Base-by-base conservation (phyloP, 2,888 invertebrate genomes). In the Machimus rusticus region DNA sequence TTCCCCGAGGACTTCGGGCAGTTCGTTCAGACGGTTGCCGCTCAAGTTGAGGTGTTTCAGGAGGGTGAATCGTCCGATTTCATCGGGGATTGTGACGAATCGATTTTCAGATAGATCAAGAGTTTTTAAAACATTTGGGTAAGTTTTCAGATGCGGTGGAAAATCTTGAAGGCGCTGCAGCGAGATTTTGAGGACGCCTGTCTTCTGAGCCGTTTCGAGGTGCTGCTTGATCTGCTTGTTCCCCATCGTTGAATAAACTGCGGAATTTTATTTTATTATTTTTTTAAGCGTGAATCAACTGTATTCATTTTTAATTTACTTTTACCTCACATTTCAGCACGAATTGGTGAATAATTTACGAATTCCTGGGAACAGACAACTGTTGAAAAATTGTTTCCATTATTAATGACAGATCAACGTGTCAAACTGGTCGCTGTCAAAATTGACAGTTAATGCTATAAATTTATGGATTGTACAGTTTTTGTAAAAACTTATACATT, bases 21-120 rank as follows among this genome's bases (percentile, higher is more conserved):
- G 90, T 76, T 93, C 93, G 37, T 94, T 95, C 87, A 99, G 93
- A 91, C 95, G 97, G 92, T 99, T 99, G 90, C 96, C 96, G 90
- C 97, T 96, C 79, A 95, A 94, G 91, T 96, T 96, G 0, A 97
- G 92, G 90, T 96, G 96, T 91, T 96, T 96, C 87, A 97, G 91
- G 57, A 94, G 92, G 86, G 95, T 95, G 89, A 98, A 95, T 89
- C 95, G 94, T 34, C 95, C 95, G 86, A 99, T 95, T 90, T 97
- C 97, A 86, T 95, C 94, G 0, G 98, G 96, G 89, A 99, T 93
- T 37, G 93, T 93, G 12, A 94, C 92, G 90, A 99, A 95, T 91
- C 96, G 97, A 93, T 99, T 99, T 90, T 97, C 96, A 0, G 99
- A 98, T 86, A 99, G 92, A 92, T 99, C 99, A 89, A 99, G 93